phyloP scores from a whole-genome alignment of 2,797 vertebrate species.

The Kryptopterus vitreolus region DNA sequence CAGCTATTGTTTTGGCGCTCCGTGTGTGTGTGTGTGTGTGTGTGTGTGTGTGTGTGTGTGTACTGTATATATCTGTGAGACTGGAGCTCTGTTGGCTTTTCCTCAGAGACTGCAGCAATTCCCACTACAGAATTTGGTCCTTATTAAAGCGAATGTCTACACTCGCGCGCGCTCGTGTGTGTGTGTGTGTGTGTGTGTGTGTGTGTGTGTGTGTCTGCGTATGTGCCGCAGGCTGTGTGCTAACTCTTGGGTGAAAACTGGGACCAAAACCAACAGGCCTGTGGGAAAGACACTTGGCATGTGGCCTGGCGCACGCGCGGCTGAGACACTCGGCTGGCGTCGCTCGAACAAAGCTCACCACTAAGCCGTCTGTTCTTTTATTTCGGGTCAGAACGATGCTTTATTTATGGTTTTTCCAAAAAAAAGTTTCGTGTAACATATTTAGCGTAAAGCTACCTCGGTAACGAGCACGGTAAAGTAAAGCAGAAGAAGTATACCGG shows the following conservation, averaged over 20 bases:
- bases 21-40: background rate
- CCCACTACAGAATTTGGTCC: constrained; percentile 23
- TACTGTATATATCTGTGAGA: too few species aligned
- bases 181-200: constrained; percentile 3
- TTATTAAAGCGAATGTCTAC: constrained; percentile 33
- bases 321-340: constrained; percentile 57
- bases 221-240: constrained; percentile 14
- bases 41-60: too few species aligned
- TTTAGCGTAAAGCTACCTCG: background rate
- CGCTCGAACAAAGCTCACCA: constrained; percentile 57
- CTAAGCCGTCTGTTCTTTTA: constrained; percentile 34
- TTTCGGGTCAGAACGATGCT: constrained; percentile 7
- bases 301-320: constrained; percentile 12
- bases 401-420: background rate
- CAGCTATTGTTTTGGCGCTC: background rate
- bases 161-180: too few species aligned
- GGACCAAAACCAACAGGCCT: constrained; percentile 28
- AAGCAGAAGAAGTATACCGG: too few species aligned
- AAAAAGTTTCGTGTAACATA: background rate
- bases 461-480: background rate
- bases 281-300: constrained; percentile 24
- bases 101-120: constrained; percentile 37
- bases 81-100: constrained; percentile 25
- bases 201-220: constrained; percentile 16
- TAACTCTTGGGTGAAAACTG: constrained; percentile 5